Conservation (phyloP, 2,113 vertebrate genomes). For the Mesembrinibis cayennensis region DNA sequence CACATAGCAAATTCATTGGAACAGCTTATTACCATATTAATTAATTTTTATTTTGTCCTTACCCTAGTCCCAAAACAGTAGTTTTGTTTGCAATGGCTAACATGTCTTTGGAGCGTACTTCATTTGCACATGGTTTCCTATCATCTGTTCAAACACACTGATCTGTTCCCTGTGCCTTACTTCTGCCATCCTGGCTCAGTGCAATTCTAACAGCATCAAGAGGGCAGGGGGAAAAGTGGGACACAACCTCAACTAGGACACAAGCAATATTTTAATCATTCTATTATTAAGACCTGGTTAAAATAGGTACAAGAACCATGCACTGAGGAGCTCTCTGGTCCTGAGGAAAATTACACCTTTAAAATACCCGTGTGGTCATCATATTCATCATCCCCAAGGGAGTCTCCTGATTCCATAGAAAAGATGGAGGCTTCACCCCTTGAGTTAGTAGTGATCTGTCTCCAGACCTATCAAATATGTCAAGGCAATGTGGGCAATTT, state of each 20-base stretch:
- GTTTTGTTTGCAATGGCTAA: background rate
- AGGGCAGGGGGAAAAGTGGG: background rate
- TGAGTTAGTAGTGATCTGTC: background rate
- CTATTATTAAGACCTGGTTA: background rate
- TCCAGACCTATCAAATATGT: background rate
- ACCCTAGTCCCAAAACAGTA: background rate
- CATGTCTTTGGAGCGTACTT: background rate
- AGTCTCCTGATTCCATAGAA: background rate
- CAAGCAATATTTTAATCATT: background rate
- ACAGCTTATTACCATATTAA: background rate
- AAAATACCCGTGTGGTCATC: background rate
- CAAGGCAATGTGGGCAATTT: background rate
- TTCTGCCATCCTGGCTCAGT: background rate
- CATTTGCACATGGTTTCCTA: background rate
- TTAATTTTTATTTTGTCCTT: conserved; percentile 5
- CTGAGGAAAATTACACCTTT: background rate
- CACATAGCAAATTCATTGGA: background rate
- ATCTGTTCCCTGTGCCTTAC: background rate
- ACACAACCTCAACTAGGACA: background rate
- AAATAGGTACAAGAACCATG: background rate
- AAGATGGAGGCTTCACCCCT: background rate
- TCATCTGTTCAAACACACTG: background rate
- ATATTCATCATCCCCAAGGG: background rate
- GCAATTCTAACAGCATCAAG: background rate
- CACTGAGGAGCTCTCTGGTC: background rate